Evolutionary conservation across 2,113 vertebrate species (phyloP), one percentile per base, ranked within the genome.

Genomic region (Dasyornis broadbenti): DNA sequence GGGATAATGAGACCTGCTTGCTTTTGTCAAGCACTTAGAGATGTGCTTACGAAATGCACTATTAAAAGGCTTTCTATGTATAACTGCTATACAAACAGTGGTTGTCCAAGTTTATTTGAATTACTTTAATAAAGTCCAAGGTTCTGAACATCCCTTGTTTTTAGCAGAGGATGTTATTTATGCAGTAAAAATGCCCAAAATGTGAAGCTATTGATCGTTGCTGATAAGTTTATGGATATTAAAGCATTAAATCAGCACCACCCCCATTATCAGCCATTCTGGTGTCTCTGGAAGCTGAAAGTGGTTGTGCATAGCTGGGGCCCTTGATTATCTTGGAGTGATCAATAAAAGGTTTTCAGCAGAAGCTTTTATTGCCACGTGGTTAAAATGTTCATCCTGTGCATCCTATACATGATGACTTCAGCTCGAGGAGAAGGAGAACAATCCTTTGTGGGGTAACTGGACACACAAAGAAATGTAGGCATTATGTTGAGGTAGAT

Each of bases 301-400:
- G 86, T 4, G 8, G 80, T 79, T 93, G 56, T 88, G 90, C 72
- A 52, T 89, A 65, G 88, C 65, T 53, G 11, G 45, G 69, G 78
- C 88, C 61, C 82, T 86, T 92, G 80, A 93, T 94, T 96, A 82
- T 65, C 69, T 86, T 12, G 1, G 30, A 61, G 72, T 52, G 88
- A 92, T 97, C 94, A 81, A 96, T 96, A 94, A 95, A 92, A 93
- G 90, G 72, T 83, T 97, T 97, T 96, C 92, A 95, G 88, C 72
- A 93, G 90, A 96, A 68, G 92, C 88, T 96, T 96, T 96, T 95
- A 96, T 82, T 83, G 65, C 86, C 86, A 86, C 39, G 19, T 94
- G 92, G 83, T 93, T 89, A 52, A 95, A 86, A 78, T 84, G 76
- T 89, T 93, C 77, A 96, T 96, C 68, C 92, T 94, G 66, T 73